Evolutionary conservation across 2,888 invertebrate genomes (phyloP), one percentile per base, ranked within the genome.

Genomic region (Exocentrus adspersus): DNA sequence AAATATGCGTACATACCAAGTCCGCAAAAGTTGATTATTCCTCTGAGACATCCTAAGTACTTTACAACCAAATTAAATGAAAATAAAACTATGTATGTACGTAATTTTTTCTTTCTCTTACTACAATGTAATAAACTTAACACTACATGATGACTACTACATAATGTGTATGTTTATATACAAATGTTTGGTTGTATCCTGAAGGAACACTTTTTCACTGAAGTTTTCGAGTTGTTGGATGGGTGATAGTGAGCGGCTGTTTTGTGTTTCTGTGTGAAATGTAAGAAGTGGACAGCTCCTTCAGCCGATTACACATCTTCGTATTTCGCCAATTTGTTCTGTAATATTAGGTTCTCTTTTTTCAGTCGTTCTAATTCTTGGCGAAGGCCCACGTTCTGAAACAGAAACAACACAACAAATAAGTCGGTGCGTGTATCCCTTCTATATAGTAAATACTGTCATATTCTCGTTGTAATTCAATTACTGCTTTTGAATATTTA

Each of bases 291-390:
- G 71, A 71, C 67, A 68, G 65, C 66, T 66, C 65, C 68, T 71
- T 67, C 70, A 64, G 69, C 53, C 58, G 65, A 62, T 89, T 87
- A 91, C 84, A 92, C 91, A 84, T 93, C 93, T 86, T 92, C 91
- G 86, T 90, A 93, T 86, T 94, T 94, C 80, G 93, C 90, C 85
- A 94, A 86, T 87, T 93, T 93, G 84, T 94, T 93, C 83, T 94
- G 91, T 83, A 94, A 86, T 84, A 93, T 89, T 87, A 92, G 89
- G 83, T 94, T 94, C 85, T 94, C 94, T 85, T 94, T 94, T 87
- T 94, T 94, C 84, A 94, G 87, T 85, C 93, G 88, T 85, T 95
- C 94, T 82, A 94, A 86, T 84, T 95, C 94, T 86, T 93, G 93
- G 80, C 94, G 92, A 81, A 95, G 87, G 79, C 92, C 92, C 88